Conservation (phyloP, 2,888 invertebrate genomes). For the Tethea ocularis region DNA sequence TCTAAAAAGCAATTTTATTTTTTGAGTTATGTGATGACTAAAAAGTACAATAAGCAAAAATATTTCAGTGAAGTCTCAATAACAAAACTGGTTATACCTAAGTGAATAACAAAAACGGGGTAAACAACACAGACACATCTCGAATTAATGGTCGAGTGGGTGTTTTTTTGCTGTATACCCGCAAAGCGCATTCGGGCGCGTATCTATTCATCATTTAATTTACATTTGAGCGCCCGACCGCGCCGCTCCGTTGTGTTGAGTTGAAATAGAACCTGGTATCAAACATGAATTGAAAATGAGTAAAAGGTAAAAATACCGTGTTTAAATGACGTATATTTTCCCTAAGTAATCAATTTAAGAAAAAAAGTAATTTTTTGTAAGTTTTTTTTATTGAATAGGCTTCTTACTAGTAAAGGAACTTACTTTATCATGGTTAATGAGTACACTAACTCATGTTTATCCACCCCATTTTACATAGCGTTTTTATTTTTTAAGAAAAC, state of each 20-base stretch:
- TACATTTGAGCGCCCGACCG: constrained; percentile 69
- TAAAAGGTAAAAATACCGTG: neutral
- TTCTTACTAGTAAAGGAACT: too few relatives aligned
- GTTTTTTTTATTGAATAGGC: too few relatives aligned
- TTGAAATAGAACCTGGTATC: constrained; percentile 20
- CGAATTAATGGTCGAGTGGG: constrained; percentile 58
- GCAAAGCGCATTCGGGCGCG: constrained; percentile 64
- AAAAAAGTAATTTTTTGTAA: too few relatives aligned
- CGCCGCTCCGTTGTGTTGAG: constrained; percentile 27
- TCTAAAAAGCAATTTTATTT: too few relatives aligned
- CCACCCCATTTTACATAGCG: too few relatives aligned
- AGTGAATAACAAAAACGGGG: constrained; percentile 31
- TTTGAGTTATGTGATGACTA: neutral
- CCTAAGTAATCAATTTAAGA: too few relatives aligned
- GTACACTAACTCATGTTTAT: neutral
- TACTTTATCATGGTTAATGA: neutral
- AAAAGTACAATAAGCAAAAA: neutral
- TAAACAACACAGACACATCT: constrained; percentile 45
- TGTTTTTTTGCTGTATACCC: constrained; percentile 58
- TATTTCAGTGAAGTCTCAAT: constrained; percentile 8
- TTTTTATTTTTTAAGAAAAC: too few relatives aligned
- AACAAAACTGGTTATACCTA: constrained; percentile 29
- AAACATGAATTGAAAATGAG: neutral
- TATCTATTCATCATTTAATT: constrained; percentile 81
- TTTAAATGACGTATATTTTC: neutral